Percentiles rank a stretch among this genome's conserved stretches.
Conservation (phyloP, 1,140 invertebrate species). For the Eriocheir sinensis region DNA sequence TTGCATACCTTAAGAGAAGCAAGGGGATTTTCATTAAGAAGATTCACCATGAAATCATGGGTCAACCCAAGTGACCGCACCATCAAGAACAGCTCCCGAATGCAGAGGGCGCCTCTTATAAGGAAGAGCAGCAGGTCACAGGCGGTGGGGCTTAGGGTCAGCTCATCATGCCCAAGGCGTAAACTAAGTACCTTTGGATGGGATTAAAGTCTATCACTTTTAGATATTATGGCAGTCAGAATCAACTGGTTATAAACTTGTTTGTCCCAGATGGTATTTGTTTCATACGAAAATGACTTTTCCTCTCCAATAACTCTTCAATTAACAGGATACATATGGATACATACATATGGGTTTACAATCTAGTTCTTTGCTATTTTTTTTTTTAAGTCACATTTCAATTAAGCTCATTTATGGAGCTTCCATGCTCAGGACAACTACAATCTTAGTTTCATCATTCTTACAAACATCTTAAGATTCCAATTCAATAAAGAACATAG, state of each 20-base stretch:
- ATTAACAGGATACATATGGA: too few species aligned
- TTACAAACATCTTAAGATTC: too few species aligned
- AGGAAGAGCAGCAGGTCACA: conserved; percentile 59
- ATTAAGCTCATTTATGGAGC: too few species aligned
- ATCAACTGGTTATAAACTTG: too few species aligned
- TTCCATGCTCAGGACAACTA: too few species aligned
- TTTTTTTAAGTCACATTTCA: too few species aligned
- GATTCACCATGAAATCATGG: conserved; percentile 25
- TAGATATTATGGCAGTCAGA: too few species aligned
- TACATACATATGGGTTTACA: background rate
- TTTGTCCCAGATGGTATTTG: too few species aligned
- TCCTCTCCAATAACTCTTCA: too few species aligned
- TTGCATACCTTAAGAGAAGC: conserved; percentile 52
- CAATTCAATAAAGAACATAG: background rate
- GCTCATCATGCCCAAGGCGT: conserved; percentile 63
- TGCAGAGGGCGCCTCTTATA: background rate
- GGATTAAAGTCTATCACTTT: too few species aligned
- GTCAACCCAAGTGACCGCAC: conserved; percentile 48
- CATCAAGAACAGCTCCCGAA: conserved; percentile 65
- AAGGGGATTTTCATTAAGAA: conserved; percentile 40
- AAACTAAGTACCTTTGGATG: conserved; percentile 52
- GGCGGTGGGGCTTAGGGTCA: conserved; percentile 58
- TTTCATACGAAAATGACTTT: too few species aligned
- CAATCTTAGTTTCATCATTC: too few species aligned
- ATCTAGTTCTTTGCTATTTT: background rate